phyloP scores from a whole-genome alignment of 1,140 invertebrate species.

The Sitobion miscanthi region DNA sequence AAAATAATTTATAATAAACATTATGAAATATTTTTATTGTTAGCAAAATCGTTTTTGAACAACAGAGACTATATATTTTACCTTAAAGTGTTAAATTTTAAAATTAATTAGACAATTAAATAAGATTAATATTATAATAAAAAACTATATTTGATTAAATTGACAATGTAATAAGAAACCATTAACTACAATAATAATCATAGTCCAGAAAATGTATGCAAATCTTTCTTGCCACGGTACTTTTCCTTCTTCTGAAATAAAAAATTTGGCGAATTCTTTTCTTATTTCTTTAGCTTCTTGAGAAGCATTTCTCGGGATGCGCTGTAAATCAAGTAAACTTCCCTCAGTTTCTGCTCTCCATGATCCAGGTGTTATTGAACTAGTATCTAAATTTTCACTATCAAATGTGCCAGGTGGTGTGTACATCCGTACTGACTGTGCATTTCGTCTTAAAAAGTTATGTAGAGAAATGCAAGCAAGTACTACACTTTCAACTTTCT shows the following conservation, averaged over 20 bases:
- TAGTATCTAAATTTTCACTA: conserved; percentile 5
- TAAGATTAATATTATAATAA: background rate
- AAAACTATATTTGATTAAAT: background rate
- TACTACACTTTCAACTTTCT: conserved; percentile 54
- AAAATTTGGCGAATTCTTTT: conserved; percentile 32
- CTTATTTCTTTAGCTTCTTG: conserved; percentile 25
- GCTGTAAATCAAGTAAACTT: background rate
- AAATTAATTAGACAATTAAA: background rate
- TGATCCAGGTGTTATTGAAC: conserved; percentile 3
- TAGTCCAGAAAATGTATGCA: background rate
- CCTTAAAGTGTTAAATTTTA: background rate
- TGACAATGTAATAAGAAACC: background rate
- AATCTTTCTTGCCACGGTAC: conserved; percentile 34
- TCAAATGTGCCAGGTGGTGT: conserved; percentile 42
- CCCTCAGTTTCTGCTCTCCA: conserved; percentile 8
- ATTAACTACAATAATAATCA: background rate
- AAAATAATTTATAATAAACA: background rate
- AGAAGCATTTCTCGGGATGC: background rate
- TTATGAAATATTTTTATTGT: background rate
- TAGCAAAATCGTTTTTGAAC: too few relatives aligned
- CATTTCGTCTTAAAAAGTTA: conserved; percentile 27
- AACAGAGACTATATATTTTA: background rate
- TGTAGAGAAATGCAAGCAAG: conserved; percentile 54
- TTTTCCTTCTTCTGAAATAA: conserved; percentile 31
- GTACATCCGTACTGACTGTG: background rate